Evolutionary conservation across 2,113 vertebrate species (phyloP).

Genomic region (Ictalurus furcatus): DNA sequence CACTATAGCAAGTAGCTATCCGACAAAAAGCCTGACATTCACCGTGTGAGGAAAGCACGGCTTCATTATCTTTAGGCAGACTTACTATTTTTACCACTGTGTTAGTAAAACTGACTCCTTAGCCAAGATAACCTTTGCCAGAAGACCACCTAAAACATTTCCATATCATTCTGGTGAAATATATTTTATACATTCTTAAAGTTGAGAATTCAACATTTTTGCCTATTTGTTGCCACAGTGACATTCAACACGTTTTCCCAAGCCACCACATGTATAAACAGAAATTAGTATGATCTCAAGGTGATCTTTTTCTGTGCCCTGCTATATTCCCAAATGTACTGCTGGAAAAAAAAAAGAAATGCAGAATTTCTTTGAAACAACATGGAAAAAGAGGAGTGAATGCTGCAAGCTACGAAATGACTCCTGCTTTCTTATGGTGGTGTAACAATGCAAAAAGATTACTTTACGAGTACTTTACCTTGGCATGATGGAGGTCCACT

Average conservation of each 20-base stretch:
- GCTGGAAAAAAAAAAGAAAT: background rate
- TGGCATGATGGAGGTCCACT: conserved; percentile 96
- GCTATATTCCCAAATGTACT: background rate
- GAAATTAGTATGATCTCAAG: background rate
- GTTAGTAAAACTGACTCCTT: background rate
- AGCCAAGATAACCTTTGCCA: background rate
- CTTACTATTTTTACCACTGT: background rate
- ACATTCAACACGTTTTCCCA: background rate
- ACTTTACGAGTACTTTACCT: conserved; percentile 69
- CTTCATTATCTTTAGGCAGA: background rate
- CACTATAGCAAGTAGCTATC: background rate
- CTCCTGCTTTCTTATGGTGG: background rate
- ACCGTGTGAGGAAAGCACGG: background rate
- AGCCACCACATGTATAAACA: background rate
- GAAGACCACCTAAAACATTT: background rate
- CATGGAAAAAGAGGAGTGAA: background rate
- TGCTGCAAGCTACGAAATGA: background rate
- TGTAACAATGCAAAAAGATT: background rate
- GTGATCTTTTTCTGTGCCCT: background rate
- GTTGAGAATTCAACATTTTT: background rate
- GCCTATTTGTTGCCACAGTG: background rate
- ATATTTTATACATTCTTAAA: background rate
- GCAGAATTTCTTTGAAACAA: background rate
- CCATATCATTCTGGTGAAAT: background rate
- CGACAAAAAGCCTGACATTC: background rate